Conservation (phyloP, 2,113 vertebrate genomes). For the Furnarius figulus region DNA sequence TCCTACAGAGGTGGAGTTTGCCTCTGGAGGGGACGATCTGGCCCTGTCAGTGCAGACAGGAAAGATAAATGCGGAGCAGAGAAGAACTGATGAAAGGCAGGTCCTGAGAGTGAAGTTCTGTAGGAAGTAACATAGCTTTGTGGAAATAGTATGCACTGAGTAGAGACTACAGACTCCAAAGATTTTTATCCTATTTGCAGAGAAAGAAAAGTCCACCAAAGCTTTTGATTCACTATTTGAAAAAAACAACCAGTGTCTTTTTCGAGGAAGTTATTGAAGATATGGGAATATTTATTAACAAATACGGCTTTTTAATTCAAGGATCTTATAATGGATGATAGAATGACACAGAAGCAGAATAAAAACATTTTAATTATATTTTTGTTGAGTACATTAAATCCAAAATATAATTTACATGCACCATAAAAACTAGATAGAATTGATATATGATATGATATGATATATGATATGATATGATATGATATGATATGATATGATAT, state of each 20-base stretch:
- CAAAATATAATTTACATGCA: constrained; percentile 34
- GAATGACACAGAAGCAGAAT: constrained; percentile 54
- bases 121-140: constrained; percentile 13
- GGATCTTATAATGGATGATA: constrained; percentile 38
- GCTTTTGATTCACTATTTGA: background rate
- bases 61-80: background rate
- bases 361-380: constrained; percentile 26
- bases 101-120: constrained; percentile 27
- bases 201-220: background rate
- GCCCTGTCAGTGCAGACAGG: background rate
- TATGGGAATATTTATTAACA: constrained; percentile 51
- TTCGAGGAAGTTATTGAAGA: constrained; percentile 33
- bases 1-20: background rate
- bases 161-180: background rate
- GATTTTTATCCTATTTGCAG: background rate
- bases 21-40: background rate
- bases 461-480: background rate
- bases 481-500: background rate
- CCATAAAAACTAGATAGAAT: constrained; percentile 29
- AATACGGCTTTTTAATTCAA: constrained; percentile 25
- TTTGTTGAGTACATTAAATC: constrained; percentile 47
- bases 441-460: background rate
- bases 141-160: constrained; percentile 26
- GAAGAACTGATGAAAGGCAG: background rate
- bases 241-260: background rate